phyloP scores from a whole-genome alignment of 2,113 vertebrate species.

The Pristiophorus japonicus region DNA sequence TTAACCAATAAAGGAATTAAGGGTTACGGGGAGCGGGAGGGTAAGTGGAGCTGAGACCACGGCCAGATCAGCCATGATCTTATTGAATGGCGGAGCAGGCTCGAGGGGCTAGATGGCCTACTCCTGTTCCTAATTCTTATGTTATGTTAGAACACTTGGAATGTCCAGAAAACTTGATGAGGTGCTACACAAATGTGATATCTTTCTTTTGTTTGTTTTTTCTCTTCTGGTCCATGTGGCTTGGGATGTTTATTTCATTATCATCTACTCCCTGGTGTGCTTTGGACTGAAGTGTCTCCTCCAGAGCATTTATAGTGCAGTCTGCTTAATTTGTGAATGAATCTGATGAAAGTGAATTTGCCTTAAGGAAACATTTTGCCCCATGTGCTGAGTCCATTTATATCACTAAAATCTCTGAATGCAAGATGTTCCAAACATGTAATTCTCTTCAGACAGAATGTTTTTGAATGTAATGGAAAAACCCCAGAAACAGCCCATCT shows the following conservation, averaged over 20 bases:
- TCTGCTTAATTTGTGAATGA: conserved; percentile 11
- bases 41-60: no score
- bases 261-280: not conserved
- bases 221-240: not conserved
- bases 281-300: not conserved
- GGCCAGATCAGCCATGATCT: no score
- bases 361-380: conserved; percentile 6
- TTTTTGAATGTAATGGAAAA: conserved; percentile 9
- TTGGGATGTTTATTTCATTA: conserved; percentile 14
- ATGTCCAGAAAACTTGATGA: not conserved
- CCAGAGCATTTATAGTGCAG: not conserved
- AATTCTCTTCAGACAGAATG: conserved; percentile 14
- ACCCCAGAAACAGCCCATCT: not conserved
- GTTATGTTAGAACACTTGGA: no score
- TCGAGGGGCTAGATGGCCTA: no score
- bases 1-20: no score
- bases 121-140: no score
- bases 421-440: conserved; percentile 18
- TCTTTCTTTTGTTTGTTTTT: not conserved
- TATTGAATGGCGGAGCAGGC: no score
- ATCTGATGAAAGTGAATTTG: conserved; percentile 5
- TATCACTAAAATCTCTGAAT: conserved; percentile 21
- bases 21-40: no score
- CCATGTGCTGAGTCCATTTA: conserved; percentile 8
- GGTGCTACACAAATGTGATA: not conserved